Conservation (phyloP, 2,113 vertebrate species). For the Cnemophilus loriae region DNA sequence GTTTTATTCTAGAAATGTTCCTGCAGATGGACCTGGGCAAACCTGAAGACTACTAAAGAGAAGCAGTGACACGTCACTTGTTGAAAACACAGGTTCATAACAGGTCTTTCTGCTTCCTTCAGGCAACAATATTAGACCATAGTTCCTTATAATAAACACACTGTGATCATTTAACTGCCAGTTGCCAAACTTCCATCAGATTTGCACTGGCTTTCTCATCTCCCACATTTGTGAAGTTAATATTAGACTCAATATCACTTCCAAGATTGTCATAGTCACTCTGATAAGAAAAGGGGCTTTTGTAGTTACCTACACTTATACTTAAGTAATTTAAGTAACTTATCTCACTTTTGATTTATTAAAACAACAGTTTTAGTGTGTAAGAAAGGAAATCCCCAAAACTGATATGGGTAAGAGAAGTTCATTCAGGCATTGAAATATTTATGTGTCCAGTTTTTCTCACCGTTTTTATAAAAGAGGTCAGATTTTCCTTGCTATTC, state of each 20-base stretch:
- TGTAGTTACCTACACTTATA: background rate
- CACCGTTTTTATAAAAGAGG: background rate
- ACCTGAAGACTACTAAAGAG: background rate
- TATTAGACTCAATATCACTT: background rate
- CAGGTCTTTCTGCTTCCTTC: background rate
- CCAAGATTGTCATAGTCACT: background rate
- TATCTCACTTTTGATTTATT: background rate
- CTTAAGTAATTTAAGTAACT: background rate
- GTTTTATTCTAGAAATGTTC: background rate
- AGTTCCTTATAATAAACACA: background rate
- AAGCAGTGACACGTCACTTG: background rate
- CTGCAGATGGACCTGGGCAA: background rate
- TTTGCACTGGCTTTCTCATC: background rate
- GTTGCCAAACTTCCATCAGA: background rate
- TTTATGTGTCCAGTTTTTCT: background rate
- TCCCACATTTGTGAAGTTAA: background rate
- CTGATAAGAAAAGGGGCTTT: background rate
- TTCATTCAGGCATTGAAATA: background rate
- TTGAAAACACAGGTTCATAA: background rate
- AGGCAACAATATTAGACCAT: background rate
- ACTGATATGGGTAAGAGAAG: background rate
- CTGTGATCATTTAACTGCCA: background rate
- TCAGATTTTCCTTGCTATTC: background rate
- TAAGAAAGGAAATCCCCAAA: background rate
- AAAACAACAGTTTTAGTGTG: background rate